These are phyloP conservation scores for Hemitrygon akajei DNA, from an alignment of 2,797 vertebrate genomes.

Conservation along the genomic window DNA sequence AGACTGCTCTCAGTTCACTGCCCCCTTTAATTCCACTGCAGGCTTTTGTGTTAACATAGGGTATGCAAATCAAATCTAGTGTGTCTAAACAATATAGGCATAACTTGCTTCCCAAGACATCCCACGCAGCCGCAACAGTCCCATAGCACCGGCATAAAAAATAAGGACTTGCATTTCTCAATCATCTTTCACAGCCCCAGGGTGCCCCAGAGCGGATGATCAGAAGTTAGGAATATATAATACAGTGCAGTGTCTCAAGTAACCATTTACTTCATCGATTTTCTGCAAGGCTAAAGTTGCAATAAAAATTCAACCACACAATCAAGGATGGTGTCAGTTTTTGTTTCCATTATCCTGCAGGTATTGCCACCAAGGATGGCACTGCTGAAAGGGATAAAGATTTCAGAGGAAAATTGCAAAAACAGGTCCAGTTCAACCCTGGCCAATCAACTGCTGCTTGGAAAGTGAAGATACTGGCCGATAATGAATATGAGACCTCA, in stretches of 20 bases:
- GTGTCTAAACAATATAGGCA: not conserved
- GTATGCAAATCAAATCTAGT: not conserved
- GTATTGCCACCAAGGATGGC: slow-evolving; percentile 72
- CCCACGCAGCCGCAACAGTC: not conserved
- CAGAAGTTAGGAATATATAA: too few relatives aligned
- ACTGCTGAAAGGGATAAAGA: slow-evolving; percentile 75
- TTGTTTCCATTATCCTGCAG: slow-evolving; percentile 46
- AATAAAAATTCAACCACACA: not conserved
- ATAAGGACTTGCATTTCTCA: too few relatives aligned
- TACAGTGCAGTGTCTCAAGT: not conserved
- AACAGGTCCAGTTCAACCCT: slow-evolving; percentile 77
- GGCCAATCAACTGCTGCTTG: slow-evolving; percentile 71
- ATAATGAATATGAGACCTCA: slow-evolving; percentile 72
- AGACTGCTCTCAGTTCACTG: not conserved
- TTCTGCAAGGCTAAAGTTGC: not conserved
- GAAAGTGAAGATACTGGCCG: slow-evolving; percentile 74
- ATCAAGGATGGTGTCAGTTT: not conserved
- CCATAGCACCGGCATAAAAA: not conserved
- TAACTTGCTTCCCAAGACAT: not conserved
- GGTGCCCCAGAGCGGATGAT: too few relatives aligned
- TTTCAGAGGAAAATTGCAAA: slow-evolving; percentile 72
- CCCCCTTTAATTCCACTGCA: not conserved
- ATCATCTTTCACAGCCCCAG: too few relatives aligned
- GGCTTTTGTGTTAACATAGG: not conserved
- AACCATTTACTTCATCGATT: not conserved